phyloP scores from a whole-genome alignment of 2,113 vertebrate species.

The Ictalurus furcatus region DNA sequence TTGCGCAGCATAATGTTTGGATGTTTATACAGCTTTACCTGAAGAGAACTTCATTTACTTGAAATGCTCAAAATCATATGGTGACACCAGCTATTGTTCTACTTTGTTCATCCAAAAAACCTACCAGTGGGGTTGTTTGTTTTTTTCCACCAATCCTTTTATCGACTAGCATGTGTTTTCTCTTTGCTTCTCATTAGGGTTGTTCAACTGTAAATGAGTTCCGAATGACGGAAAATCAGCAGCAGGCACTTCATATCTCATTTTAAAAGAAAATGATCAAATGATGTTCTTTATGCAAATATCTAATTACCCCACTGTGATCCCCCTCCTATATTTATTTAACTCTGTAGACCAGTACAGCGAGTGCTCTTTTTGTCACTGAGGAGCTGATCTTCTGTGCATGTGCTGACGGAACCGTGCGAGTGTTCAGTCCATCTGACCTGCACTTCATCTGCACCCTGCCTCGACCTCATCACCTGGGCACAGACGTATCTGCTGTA shows the following conservation, averaged over 20 bases:
- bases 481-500: constrained; percentile 81
- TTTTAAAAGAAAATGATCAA: background rate
- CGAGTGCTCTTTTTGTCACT: constrained; percentile 90
- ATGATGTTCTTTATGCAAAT: background rate
- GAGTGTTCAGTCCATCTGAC: constrained; percentile 89
- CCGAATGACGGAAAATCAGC: background rate
- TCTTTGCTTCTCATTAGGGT: background rate
- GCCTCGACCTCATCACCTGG: constrained; percentile 88
- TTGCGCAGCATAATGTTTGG: background rate
- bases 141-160: background rate
- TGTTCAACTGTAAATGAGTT: background rate
- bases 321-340: background rate
- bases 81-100: too few relatives aligned
- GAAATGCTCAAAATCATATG: too few relatives aligned
- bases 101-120: too few relatives aligned
- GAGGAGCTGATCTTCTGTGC: constrained; percentile 97
- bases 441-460: constrained; percentile 93
- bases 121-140: background rate
- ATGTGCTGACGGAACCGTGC: constrained; percentile 90
- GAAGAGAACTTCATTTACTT: too few relatives aligned
- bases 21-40: background rate
- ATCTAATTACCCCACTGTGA: constrained; percentile 58
- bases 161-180: background rate
- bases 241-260: background rate
- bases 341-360: constrained; percentile 77